Evolutionary conservation across 2,888 invertebrate genomes (phyloP), one percentile per base, ranked within the genome.

Genomic region (Meiosimyza platycephala): DNA sequence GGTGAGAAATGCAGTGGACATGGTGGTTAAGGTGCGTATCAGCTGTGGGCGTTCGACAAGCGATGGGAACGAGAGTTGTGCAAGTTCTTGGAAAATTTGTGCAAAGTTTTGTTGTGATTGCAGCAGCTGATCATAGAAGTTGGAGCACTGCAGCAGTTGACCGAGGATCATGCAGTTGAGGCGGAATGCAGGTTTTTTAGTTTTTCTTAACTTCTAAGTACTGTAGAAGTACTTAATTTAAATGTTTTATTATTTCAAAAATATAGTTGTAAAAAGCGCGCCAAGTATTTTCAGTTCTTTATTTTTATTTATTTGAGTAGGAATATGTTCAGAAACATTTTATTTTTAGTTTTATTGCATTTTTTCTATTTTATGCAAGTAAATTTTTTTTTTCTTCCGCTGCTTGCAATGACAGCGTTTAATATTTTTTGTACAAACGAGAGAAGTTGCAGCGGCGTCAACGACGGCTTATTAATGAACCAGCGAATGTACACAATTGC

Each of bases 1-100:
- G 76, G 94, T 94, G 80, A 95, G 88, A 79, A 94, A 89, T 76
- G 94, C 94, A 77, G 95, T 94, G 81, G 94, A 94, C 95, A 95
- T 95, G 59, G 79, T 81, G 76, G 78, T 78, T 71, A 83, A 57
- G 60, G 79, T 78, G 51, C 78, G 79, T 54, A 78, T 71, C 51
- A 81, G 70, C 70, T 81, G 78, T 65, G 77, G 78, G 62, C 79
- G 78, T 74, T 82, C 81, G 65, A 80, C 75, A 40, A 40, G 9
- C 9, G 40, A 40, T 55, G 74, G 70, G 3, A 64, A 64, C 54
- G 54, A 54, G 28, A 74, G 74, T 54, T 73, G 71, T 18, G 77
- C 74, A 65, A 78, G 76, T 51, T 77, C 76, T 67, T 74, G 65
- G 18, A 75, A 73, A 33, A 78, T 70, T 75, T 77, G 74, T 66